phyloP scores from a whole-genome alignment of 2,888 invertebrate genomes.

The Endotricha flammealis region DNA sequence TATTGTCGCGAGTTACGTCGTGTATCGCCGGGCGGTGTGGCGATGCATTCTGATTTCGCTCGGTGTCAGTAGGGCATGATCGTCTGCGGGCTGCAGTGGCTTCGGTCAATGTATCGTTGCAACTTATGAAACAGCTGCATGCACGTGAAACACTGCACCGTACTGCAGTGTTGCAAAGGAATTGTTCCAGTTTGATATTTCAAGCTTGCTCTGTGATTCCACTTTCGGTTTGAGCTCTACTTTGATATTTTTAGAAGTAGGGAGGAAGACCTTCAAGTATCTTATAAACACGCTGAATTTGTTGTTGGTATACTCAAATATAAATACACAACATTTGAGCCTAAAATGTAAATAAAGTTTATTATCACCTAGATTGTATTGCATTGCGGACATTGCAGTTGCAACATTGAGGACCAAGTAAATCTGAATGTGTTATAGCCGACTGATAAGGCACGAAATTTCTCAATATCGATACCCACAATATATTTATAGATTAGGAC shows the following conservation, averaged over 20 bases:
- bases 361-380: too few relatives aligned
- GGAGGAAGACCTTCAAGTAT: too few relatives aligned
- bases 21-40: slow-evolving; percentile 41
- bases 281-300: too few relatives aligned
- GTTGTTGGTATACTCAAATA: too few relatives aligned
- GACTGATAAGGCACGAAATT: too few relatives aligned
- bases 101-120: slow-evolving; percentile 31
- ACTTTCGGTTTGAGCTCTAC: slow-evolving; percentile 28
- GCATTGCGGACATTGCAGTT: too few relatives aligned
- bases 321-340: too few relatives aligned
- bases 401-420: too few relatives aligned
- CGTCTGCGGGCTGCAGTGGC: slow-evolving; percentile 38
- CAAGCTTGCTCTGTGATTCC: slow-evolving; percentile 32
- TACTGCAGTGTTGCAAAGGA: slow-evolving; percentile 17
- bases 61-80: slow-evolving; percentile 65
- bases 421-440: too few relatives aligned
- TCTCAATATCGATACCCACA: too few relatives aligned
- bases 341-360: too few relatives aligned
- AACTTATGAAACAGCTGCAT: slow-evolving; percentile 43
- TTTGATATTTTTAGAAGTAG: slow-evolving; percentile 41
- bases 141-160: slow-evolving; percentile 25
- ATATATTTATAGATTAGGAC: too few relatives aligned
- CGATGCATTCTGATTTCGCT: slow-evolving; percentile 58
- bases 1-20: slow-evolving; percentile 35
- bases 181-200: slow-evolving; percentile 28